Evolutionary conservation across 2,113 vertebrate genomes (phyloP), one percentile per base, ranked within the genome.

Genomic region (Sceloporus undulatus): DNA sequence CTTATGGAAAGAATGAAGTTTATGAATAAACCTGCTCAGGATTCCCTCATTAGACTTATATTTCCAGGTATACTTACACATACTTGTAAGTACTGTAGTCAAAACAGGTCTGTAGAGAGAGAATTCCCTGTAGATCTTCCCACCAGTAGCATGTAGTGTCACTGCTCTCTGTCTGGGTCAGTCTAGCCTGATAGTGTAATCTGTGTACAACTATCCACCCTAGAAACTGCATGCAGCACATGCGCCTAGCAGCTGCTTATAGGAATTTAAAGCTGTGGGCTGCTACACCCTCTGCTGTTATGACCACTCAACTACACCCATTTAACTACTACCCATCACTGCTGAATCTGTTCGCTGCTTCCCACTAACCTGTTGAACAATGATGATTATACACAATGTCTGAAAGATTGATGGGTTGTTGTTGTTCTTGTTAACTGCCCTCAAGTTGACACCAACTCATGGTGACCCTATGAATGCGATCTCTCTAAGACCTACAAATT

Each of bases 111-210:
- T 75, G 38, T 75, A 42, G 40, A 42, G 14, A 40, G 38, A 18
- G 19, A 75, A 21, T 7, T 75, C 34, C 11, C 38, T 14, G 6
- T 29, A 38, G 11, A 16, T 74, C 14, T 74, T 40, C 74, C 34
- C 38, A 75, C 3, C 9, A 29, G 9, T 71, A 8, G 5, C 74
- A 38, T 40, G 1, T 0, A 0, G 56, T 2, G 4, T n/a, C 18
- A 38, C 8, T 62, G 79, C 9, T 65, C n/a, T 65, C 56, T 40
- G 65, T 10, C 56, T 65, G n/a, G 16, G 19, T 4, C 5, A 56
- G 9, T 29, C 13, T 71, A 29, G 34, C 16, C 14, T 38, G n/a
- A 54, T 10, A 23, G 29, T 38, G n/a, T 34, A 80, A 56, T 59
- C 79, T 9, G 42, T 62, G 27, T 38, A 21, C 78, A 79, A 9